Evolutionary conservation across 2,797 vertebrate species (phyloP).

Genomic region (Characodon lateralis): DNA sequence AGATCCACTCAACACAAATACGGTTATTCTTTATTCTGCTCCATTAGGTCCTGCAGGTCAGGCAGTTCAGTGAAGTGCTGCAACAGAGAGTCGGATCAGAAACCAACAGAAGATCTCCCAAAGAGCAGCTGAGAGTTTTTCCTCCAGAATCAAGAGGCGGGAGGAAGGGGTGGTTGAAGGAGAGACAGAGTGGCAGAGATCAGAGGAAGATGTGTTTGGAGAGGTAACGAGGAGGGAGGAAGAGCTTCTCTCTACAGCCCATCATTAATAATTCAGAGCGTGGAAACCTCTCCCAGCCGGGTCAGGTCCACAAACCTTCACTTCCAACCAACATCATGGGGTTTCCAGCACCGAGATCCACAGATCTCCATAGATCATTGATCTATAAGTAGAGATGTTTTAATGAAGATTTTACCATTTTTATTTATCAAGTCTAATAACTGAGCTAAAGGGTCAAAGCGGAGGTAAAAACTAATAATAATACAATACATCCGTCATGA

Average conservation of each 20-base stretch:
- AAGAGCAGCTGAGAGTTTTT: constrained; percentile 21
- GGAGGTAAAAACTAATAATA: too few species aligned
- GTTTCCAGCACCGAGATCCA: neutral
- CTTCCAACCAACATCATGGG: neutral
- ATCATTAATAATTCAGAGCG: constrained; percentile 65
- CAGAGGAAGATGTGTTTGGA: constrained; percentile 4
- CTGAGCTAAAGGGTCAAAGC: too few species aligned
- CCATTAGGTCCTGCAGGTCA: too few species aligned
- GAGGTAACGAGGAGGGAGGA: constrained; percentile 24
- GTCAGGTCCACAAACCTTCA: constrained; percentile 12
- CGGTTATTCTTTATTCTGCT: too few species aligned
- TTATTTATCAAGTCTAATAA: too few species aligned
- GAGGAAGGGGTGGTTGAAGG: neutral
- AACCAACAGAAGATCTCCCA: neutral
- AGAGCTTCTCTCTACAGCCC: constrained; percentile 42
- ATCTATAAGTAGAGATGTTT: too few species aligned
- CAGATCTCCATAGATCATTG: too few species aligned
- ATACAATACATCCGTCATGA: too few species aligned
- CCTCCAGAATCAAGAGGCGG: neutral
- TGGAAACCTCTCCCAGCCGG: constrained; percentile 36
- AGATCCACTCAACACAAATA: neutral
- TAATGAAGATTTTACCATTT: too few species aligned
- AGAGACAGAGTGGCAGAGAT: constrained; percentile 9
- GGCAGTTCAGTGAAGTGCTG: too few species aligned
- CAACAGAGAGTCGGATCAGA: too few species aligned